phyloP scores from a whole-genome alignment of 2,797 vertebrate species.

The Siniperca scherzeri region DNA sequence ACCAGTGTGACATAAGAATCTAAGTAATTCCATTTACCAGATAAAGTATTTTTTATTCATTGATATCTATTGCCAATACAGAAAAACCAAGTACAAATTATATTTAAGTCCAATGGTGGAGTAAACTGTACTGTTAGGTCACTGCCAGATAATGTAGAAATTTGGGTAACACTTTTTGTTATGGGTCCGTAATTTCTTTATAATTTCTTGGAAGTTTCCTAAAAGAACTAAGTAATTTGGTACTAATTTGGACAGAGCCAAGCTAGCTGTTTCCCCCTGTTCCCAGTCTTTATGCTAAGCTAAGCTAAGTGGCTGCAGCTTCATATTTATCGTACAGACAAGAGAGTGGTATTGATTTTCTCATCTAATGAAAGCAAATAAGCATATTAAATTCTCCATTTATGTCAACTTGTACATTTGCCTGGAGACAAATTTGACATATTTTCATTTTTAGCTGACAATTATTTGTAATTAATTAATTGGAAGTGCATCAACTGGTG shows the following conservation, averaged over 20 bases:
- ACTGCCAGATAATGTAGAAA: slow-evolving; percentile 21
- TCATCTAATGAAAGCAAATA: not conserved
- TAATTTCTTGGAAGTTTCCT: slow-evolving; percentile 31
- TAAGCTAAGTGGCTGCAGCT: not conserved
- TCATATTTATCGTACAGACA: not conserved
- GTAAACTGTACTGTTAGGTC: slow-evolving; percentile 10
- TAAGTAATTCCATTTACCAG: slow-evolving; percentile 61
- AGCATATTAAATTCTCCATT: not conserved
- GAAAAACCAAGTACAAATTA: slow-evolving; percentile 46
- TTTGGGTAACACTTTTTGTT: slow-evolving; percentile 26
- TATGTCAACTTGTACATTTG: not conserved
- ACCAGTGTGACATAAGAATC: slow-evolving; percentile 40
- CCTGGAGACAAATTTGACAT: not conserved
- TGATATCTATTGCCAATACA: slow-evolving; percentile 60
- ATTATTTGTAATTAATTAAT: not conserved
- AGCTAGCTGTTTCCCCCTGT: not conserved
- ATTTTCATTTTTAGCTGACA: not conserved
- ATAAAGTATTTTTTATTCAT: slow-evolving; percentile 71
- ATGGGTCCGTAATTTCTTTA: slow-evolving; percentile 30
- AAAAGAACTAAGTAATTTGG: not conserved
- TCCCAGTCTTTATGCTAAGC: slow-evolving; percentile 15
- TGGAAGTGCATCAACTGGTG: not conserved
- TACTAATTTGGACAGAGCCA: not conserved
- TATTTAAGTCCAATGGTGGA: slow-evolving; percentile 39
- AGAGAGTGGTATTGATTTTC: not conserved